Conservation (phyloP, 2,888 invertebrate genomes). For the Platycnemis pennipes region DNA sequence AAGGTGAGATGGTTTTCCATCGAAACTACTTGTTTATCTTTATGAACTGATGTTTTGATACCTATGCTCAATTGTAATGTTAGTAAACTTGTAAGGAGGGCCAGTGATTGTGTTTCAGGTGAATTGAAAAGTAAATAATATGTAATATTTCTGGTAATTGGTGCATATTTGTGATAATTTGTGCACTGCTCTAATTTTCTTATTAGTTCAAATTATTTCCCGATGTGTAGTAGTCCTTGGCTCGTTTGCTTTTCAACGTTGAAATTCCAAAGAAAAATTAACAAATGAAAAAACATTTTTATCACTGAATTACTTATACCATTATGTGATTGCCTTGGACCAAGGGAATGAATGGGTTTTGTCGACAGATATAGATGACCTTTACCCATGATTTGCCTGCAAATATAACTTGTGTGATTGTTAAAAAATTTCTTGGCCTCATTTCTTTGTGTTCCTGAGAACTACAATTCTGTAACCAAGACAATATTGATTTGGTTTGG, state of each 20-base stretch:
- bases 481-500: background rate
- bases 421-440: too few relatives aligned
- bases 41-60: constrained; percentile 17
- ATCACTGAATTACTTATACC: background rate
- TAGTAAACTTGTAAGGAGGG: constrained; percentile 1
- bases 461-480: background rate
- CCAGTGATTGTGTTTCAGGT: background rate
- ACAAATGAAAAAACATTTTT: background rate
- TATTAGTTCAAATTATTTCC: background rate
- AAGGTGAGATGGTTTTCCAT: background rate
- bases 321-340: background rate
- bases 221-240: background rate
- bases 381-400: background rate
- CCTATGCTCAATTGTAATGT: constrained; percentile 32
- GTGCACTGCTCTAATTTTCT: background rate
- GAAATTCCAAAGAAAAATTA: background rate
- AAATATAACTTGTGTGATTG: background rate
- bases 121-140: background rate
- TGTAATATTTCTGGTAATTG: background rate
- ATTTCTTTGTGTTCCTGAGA: background rate
- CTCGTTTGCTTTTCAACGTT: background rate
- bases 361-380: background rate
- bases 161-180: background rate
- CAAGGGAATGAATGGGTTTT: background rate
- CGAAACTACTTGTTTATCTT: background rate